phyloP scores from a whole-genome alignment of 2,113 vertebrate genomes.

The Colius striatus region DNA sequence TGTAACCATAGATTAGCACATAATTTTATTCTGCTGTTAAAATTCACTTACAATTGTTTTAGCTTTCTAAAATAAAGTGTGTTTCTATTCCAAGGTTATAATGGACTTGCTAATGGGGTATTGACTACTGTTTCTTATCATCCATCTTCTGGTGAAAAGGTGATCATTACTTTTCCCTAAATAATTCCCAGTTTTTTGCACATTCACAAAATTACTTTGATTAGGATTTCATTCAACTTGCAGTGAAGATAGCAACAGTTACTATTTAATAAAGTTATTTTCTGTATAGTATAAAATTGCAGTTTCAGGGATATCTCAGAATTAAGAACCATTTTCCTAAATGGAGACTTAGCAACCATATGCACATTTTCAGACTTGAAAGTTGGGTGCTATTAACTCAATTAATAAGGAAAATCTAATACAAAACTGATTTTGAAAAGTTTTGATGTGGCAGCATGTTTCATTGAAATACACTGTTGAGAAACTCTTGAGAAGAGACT shows the following conservation, averaged over 20 bases:
- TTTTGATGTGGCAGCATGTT: background rate
- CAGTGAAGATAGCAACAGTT: slow-evolving; percentile 17
- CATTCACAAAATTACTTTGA: slow-evolving; percentile 48
- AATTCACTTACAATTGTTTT: slow-evolving; percentile 64
- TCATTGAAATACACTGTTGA: background rate
- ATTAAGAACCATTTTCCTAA: background rate
- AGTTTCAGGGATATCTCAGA: background rate
- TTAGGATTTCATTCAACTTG: slow-evolving; percentile 30
- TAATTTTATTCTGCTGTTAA: slow-evolving; percentile 56
- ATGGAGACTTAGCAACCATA: background rate
- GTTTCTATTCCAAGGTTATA: slow-evolving; percentile 60
- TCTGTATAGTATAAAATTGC: background rate
- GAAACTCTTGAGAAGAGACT: background rate
- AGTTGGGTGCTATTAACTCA: background rate
- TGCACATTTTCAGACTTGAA: background rate
- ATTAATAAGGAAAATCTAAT: background rate
- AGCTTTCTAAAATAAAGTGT: slow-evolving; percentile 50
- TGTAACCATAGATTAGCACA: background rate
- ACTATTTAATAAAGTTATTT: slow-evolving; percentile 14
- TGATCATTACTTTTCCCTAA: slow-evolving; percentile 63
- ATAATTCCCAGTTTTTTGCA: slow-evolving; percentile 51
- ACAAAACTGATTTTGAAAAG: background rate
- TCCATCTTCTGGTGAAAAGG: slow-evolving; percentile 44
- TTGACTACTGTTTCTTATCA: slow-evolving; percentile 67
- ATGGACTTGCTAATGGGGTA: slow-evolving; percentile 71